These are phyloP conservation scores for Gouania willdenowi DNA, from an alignment of 2,797 vertebrate species.

Conservation along the genomic window DNA sequence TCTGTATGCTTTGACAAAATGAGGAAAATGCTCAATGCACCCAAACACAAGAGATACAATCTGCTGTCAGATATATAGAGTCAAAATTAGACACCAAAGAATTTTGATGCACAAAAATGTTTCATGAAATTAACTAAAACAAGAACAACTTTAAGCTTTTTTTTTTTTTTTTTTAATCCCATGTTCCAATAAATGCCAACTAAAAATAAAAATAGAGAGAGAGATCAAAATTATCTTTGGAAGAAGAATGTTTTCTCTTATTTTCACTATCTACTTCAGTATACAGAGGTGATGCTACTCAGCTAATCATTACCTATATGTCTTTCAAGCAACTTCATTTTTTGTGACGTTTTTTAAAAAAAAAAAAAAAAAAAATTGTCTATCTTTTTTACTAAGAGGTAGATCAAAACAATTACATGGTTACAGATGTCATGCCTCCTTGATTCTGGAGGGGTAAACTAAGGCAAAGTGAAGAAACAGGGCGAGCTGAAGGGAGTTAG, in stretches of 20 bases:
- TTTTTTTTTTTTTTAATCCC: slow-evolving; percentile 57
- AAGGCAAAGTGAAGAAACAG: slow-evolving; percentile 19
- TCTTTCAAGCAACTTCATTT: slow-evolving; percentile 62
- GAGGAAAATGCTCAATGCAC: slow-evolving; percentile 71
- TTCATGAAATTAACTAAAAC: slow-evolving; percentile 54
- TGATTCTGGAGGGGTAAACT: slow-evolving; percentile 53
- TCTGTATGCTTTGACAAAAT: slow-evolving; percentile 54
- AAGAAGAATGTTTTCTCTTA: slow-evolving; percentile 71
- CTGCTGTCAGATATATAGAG: slow-evolving; percentile 73
- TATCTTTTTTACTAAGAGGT: slow-evolving; percentile 86
- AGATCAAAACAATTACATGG: slow-evolving; percentile 88
- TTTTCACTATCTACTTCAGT: slow-evolving; percentile 84
- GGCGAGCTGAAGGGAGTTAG: slow-evolving; percentile 17
- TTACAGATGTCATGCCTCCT: slow-evolving; percentile 67
- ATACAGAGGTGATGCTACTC: slow-evolving; percentile 87
- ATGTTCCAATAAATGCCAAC: slow-evolving; percentile 58
- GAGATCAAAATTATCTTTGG: slow-evolving; percentile 78
- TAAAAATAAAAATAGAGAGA: slow-evolving; percentile 66
- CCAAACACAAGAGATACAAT: slow-evolving; percentile 80
- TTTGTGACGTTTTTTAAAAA: slow-evolving; percentile 60
- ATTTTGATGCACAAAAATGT: slow-evolving; percentile 38
- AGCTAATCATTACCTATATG: slow-evolving; percentile 76
- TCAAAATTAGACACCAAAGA: slow-evolving; percentile 46
- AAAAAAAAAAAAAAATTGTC: slow-evolving; percentile 65
- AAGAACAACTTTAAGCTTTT: slow-evolving; percentile 55